Percentiles rank a stretch among this genome's conserved stretches.
phyloP scores from a whole-genome alignment of 1,140 invertebrate species.

The Condylostylus longicornis region DNA sequence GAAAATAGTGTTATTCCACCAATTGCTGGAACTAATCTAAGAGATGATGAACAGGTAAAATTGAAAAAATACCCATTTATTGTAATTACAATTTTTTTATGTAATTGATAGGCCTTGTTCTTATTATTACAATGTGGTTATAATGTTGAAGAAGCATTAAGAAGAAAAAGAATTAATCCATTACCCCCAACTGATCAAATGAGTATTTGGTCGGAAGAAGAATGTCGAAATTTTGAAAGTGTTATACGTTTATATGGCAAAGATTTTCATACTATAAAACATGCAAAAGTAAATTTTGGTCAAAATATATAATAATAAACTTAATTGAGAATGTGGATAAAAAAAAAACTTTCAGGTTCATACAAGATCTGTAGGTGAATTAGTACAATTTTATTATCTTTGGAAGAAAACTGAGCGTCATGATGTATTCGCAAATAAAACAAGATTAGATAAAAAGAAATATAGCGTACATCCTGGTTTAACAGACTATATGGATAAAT shows the following conservation, averaged over 20 bases:
- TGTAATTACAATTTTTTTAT: slow-evolving; percentile 1
- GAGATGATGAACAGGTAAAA: slow-evolving; percentile 74
- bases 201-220: slow-evolving; percentile 92
- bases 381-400: slow-evolving; percentile 96
- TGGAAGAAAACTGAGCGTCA: slow-evolving; percentile 98
- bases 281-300: slow-evolving; percentile 59
- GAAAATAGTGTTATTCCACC: slow-evolving; percentile 41
- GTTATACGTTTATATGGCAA: slow-evolving; percentile 86
- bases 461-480: slow-evolving; percentile 70
- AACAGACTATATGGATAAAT: slow-evolving; percentile 76
- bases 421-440: slow-evolving; percentile 77
- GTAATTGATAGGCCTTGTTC: slow-evolving; percentile 48
- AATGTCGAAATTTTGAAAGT: slow-evolving; percentile 92
- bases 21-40: slow-evolving; percentile 62
- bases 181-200: slow-evolving; percentile 54
- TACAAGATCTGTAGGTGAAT: slow-evolving; percentile 87
- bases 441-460: slow-evolving; percentile 71
- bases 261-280: slow-evolving; percentile 89
- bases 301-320: neutral
- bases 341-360: slow-evolving; percentile 43
- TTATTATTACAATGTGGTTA: slow-evolving; percentile 86
- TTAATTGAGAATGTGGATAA: neutral
- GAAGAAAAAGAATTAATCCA: slow-evolving; percentile 66
- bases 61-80: no score
- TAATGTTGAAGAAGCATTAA: slow-evolving; percentile 81